Conservation (phyloP, 2,888 invertebrate species). For the Oasisia sp. region DNA sequence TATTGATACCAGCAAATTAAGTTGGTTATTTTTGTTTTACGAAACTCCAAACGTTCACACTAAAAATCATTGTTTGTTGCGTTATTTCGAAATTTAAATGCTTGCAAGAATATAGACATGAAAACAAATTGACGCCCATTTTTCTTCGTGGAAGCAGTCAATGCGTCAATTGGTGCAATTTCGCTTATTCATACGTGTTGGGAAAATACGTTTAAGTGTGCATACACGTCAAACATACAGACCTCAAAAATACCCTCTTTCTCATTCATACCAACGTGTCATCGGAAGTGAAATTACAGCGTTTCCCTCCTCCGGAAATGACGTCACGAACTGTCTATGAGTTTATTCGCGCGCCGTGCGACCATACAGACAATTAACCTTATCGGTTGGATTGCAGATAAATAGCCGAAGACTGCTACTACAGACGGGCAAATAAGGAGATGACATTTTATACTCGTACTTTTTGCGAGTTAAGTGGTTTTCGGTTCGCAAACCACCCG, state of each 20-base stretch:
- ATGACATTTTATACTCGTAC: neutral
- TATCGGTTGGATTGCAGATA: neutral
- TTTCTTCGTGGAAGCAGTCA: too few relatives aligned
- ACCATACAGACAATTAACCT: neutral
- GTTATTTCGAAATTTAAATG: too few relatives aligned
- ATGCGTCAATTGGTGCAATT: neutral
- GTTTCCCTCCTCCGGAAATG: neutral
- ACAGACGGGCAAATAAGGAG: neutral
- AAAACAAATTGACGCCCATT: too few relatives aligned
- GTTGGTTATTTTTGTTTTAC: too few relatives aligned
- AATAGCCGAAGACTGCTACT: neutral
- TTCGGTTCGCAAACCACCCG: neutral
- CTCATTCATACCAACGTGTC: neutral
- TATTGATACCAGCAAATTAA: too few relatives aligned
- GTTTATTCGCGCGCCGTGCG: neutral
- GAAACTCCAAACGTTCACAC: too few relatives aligned
- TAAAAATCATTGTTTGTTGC: too few relatives aligned
- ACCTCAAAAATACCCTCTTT: neutral
- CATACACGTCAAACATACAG: neutral
- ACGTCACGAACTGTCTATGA: neutral
- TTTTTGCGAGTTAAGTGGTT: constrained; percentile 4
- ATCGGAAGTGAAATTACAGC: neutral
- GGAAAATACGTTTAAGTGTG: neutral
- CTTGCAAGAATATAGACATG: too few relatives aligned
- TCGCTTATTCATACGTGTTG: neutral